Base-by-base conservation (phyloP, 1,140 invertebrate genomes). In the Aphelenchoides besseyi region DNA sequence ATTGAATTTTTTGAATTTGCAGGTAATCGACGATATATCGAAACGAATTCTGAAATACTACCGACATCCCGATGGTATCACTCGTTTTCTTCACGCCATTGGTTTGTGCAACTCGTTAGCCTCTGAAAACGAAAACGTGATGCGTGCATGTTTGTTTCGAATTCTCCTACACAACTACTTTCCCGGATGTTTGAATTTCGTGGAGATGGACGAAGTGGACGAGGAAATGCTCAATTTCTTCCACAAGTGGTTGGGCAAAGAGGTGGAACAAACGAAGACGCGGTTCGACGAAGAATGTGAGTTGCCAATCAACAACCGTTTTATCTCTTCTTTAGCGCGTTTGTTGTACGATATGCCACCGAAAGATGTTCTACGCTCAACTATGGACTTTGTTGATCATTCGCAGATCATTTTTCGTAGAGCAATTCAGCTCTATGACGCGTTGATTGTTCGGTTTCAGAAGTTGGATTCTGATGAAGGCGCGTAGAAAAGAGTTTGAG, bases 231-330 rank as follows among this genome's bases (percentile, higher is more conserved):
- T 66, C 26, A 1, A 36, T 53, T 66, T 66, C 30, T 1, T 66
- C 32, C 32, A 66, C 8, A 66, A 66, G 3, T 66, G 63, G 63
- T 33, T 66, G 16, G 30, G 30, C 63, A 66, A 66, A 32, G 63
- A 66, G 30, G 30, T 66, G 32, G 63, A 66, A 37, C 9, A 12
- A 16, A 36, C 32, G 16, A 66, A 66, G 36, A 18, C 33, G 16
- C 30, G 36, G 2, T 66, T 66, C 1, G 63, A 66, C 2, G 30
- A 33, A 1, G 63, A 66, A 66, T 37, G 63, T 66, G 36, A 66
- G 1, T 64, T 1, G 12, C 18, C 18, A 59, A 33, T 5, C 18
- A 8, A 55, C 9, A 26, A 23, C 30, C 1, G 32, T 3, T 59
- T 59, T 26, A 18, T 1, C 1, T 26, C 1, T 66, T 1, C 30